A percentile compares a stretch with the other conserved stretches of the same genome.
Evolutionary conservation across 2,888 invertebrate genomes (phyloP).

Genomic region (Ecliptopera silaceata): DNA sequence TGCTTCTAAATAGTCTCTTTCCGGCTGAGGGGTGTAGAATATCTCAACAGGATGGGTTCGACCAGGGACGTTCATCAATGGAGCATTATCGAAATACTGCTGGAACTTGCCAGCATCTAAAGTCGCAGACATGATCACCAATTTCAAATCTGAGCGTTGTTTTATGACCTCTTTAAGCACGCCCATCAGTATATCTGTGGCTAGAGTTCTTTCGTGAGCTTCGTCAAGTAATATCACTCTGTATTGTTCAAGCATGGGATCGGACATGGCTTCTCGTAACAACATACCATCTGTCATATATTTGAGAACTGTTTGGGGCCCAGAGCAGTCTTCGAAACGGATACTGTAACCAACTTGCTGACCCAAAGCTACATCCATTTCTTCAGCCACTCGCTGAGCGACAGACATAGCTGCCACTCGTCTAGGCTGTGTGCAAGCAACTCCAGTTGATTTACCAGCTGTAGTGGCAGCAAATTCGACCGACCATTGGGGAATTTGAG

Average conservation of each 20-base stretch:
- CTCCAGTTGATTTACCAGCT: constrained; percentile 76
- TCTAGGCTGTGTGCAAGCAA: constrained; percentile 98
- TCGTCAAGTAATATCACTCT: constrained; percentile 98
- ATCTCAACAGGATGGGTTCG: constrained; percentile 85
- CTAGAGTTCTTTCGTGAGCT: constrained; percentile 98
- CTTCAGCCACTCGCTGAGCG: constrained; percentile 98
- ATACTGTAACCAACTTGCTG: constrained; percentile 86
- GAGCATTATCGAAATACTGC: constrained; percentile 99
- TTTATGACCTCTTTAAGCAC: constrained; percentile 98
- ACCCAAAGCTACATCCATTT: constrained; percentile 98
- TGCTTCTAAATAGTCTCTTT: constrained; percentile 98
- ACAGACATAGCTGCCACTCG: constrained; percentile 99
- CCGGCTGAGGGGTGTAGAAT: constrained; percentile 99
- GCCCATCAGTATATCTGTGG: constrained; percentile 99
- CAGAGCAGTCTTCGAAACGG: constrained; percentile 99
- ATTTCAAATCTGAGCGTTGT: constrained; percentile 95
- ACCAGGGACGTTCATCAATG: constrained; percentile 98
- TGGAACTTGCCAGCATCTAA: constrained; percentile 99
- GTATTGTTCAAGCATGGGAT: constrained; percentile 98
- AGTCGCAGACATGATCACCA: constrained; percentile 99
- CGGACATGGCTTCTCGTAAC: constrained; percentile 99
- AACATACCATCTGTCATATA: constrained; percentile 99
- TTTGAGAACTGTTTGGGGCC: constrained; percentile 95
- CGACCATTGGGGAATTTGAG: constrained; percentile 95
- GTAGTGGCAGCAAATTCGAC: constrained; percentile 72